Percentiles rank a stretch among this genome's conserved stretches.
phyloP scores from a whole-genome alignment of 2,797 vertebrate genomes.

The Coracias cyanogaster region DNA sequence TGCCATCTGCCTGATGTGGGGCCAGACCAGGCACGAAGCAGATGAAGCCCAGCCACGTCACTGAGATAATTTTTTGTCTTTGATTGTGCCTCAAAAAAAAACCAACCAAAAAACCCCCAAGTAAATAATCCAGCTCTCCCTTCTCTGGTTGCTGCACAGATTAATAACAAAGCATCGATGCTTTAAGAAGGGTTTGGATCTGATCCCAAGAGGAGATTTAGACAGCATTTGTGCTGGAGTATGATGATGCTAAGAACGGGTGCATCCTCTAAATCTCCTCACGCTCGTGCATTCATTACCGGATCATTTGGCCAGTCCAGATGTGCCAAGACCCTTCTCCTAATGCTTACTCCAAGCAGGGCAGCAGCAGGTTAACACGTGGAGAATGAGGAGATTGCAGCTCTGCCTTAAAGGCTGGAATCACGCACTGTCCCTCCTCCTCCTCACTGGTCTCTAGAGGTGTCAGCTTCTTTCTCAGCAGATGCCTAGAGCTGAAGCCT shows the following conservation, averaged over 20 bases:
- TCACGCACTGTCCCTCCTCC: background rate
- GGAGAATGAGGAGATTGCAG: background rate
- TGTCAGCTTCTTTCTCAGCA: background rate
- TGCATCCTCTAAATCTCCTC: slow-evolving; percentile 16
- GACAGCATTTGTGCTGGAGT: background rate
- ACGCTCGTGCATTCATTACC: background rate
- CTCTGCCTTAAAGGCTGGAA: background rate
- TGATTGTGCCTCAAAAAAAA: background rate
- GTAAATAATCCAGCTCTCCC: background rate
- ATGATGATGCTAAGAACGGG: background rate
- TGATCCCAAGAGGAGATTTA: slow-evolving; percentile 43
- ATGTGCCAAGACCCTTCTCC: background rate
- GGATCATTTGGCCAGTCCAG: background rate
- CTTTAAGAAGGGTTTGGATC: slow-evolving; percentile 56
- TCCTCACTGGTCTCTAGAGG: background rate
- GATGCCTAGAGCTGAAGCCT: background rate
- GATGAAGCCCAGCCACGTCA: background rate
- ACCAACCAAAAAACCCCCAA: background rate
- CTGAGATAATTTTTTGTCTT: background rate
- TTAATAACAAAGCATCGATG: slow-evolving; percentile 29
- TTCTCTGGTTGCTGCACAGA: background rate
- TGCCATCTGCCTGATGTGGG: background rate
- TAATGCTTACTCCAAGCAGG: background rate
- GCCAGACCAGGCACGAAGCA: background rate
- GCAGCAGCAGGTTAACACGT: background rate